Evolutionary conservation across 2,113 vertebrate species (phyloP), one percentile per base, ranked within the genome.

Genomic region (Pongo abelii): DNA sequence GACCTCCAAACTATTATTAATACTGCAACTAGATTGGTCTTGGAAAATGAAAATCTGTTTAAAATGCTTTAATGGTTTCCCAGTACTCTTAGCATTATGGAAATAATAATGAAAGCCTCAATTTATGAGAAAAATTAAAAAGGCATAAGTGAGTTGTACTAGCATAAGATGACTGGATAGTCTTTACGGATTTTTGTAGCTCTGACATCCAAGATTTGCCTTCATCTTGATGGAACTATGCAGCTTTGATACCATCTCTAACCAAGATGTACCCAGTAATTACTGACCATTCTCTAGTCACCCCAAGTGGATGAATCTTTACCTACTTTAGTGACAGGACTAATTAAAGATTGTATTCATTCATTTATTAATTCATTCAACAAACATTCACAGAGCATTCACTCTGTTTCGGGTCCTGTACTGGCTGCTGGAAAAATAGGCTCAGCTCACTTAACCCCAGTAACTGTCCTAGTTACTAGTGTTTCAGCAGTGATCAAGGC

Each of bases 51-150:
- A 93, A 72, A 67, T 25, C 3, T 75, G 8, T 80, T 91, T 91
- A 94, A 86, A 96, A 80, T 64, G 91, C 8, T 80, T 93, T 43
- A 84, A 20, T 94, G 17, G 3, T 22, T 90, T 95, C 30, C 23
- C 11, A 17, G 57, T 84, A 13, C 17, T 78, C 22, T 91, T 93
- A 77, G 16, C 14, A 74, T 67, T 84, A 84, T n/a, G 48, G n/a
- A 80, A 91, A 91, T 35, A 93, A 74, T 75, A 85, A 87, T 43
- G 69, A 93, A 87, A 67, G 7, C 27, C 38, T 80, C 25, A 8
- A 61, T 18, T 72, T 86, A 72, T 91, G 40, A 93, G 40, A 32
- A 87, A 87, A 91, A 18, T 55, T 55, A 6, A 61, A 32, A 64
- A 14, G 57, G 30, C 22, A 52, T 22, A 77, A 89, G 3, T 27